Percentiles rank a stretch among this genome's conserved stretches.
phyloP scores from a whole-genome alignment of 2,888 invertebrate species.

The Drymonia ruficornis region DNA sequence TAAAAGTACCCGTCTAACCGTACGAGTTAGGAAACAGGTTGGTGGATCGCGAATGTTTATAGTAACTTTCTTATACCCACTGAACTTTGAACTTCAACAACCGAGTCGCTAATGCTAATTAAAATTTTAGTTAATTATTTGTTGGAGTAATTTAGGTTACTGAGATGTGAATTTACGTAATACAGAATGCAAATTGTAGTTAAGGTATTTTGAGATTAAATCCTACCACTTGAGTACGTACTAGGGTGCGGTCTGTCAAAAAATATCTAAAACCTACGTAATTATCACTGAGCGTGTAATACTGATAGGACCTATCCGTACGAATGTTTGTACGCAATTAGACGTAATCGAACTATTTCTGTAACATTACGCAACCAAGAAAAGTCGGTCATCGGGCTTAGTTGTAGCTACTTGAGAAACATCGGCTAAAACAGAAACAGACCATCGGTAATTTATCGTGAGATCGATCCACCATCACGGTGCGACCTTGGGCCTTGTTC shows the following conservation, averaged over 20 bases:
- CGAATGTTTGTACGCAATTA: not conserved
- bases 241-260: no score
- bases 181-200: no score
- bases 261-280: no score
- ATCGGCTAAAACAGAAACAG: conserved; percentile 59
- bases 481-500: conserved; percentile 68
- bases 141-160: not conserved
- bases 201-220: no score
- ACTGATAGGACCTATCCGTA: not conserved
- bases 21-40: conserved; percentile 11
- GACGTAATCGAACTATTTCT: conserved; percentile 50
- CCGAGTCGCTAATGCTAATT: no score
- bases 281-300: no score
- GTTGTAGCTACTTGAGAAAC: conserved; percentile 59
- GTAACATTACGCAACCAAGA: conserved; percentile 65
- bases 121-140: not conserved
- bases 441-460: conserved; percentile 58
- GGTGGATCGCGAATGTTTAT: conserved; percentile 4
- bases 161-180: not conserved
- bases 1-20: conserved; percentile 10
- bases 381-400: conserved; percentile 75
- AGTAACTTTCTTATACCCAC: not conserved
- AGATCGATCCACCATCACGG: conserved; percentile 66
- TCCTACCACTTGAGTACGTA: no score
- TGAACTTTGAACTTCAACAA: no score